Percentiles rank a stretch among this genome's conserved stretches.
These are phyloP conservation scores for Megaustenia siamemsis DNA, from an alignment of 2,888 invertebrate species.

Conservation along the genomic window DNA sequence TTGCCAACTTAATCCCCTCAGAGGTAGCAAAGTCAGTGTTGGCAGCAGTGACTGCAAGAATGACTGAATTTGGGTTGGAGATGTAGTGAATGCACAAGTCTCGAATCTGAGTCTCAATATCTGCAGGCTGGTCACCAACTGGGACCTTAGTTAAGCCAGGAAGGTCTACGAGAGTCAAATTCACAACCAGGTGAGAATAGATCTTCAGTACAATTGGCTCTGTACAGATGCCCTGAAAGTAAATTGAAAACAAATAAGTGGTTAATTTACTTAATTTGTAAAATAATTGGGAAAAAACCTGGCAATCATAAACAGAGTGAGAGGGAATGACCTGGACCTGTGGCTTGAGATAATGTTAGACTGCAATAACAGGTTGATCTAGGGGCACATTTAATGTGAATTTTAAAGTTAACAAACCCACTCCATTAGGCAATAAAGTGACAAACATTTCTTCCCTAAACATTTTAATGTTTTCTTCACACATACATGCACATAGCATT, in stretches of 20 bases:
- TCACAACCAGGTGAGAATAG: conserved; percentile 95
- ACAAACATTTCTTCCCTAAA: no score
- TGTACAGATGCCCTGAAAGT: conserved; percentile 89
- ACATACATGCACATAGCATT: no score
- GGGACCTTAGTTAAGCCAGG: conserved; percentile 99
- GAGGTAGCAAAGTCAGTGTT: conserved; percentile 99
- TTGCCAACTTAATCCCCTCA: conserved; percentile 96
- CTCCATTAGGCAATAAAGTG: no score
- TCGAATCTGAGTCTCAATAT: conserved; percentile 96
- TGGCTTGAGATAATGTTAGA: no score
- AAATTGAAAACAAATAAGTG: neutral
- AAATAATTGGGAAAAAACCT: no score
- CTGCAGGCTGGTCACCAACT: conserved; percentile 99
- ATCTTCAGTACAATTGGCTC: conserved; percentile 98
- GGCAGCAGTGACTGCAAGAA: conserved; percentile 97
- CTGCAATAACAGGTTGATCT: no score
- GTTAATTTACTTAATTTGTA: no score
- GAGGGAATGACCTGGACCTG: no score
- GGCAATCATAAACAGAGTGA: no score
- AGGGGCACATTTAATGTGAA: no score
- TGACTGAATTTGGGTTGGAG: conserved; percentile 97
- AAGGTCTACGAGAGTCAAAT: conserved; percentile 95
- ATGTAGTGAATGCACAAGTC: conserved; percentile 93
- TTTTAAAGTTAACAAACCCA: no score
- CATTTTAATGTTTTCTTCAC: no score